Evolutionary conservation across 2,797 vertebrate genomes (phyloP), one percentile per base, ranked within the genome.

Genomic region (Gallinago nigripennis): DNA sequence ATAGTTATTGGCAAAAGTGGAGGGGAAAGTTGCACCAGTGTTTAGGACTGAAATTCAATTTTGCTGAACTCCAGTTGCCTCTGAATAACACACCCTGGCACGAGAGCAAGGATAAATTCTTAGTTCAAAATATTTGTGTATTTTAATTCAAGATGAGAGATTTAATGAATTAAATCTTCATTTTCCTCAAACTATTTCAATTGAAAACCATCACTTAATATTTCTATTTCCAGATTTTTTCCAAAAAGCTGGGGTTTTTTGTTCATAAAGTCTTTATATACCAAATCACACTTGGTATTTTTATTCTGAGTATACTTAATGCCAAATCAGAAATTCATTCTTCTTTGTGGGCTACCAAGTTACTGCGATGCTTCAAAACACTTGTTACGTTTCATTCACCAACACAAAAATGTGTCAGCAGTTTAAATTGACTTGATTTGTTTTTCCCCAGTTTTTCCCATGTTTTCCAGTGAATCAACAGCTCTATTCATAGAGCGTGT

Each of bases 391-490:
- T 43, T 86, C 70, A 33, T 64, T 94, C 50, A 64, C 27, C 45
- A 5, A 16, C 7, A 43, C 53, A 60, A 21, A 60, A 84, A 68
- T 2, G 30, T 84, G 65, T 51, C 78, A 82, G 85, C 78, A 20
- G 37, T 48, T 91, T 53, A 84, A 85, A 82, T 82, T 82, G 75
- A 16, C 63, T 92, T 82, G 85, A 65, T 89, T 94, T 82, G 50
- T 63, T 82, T 78, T 63, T 20, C 41, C 72, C 21, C 43, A 5
- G 8, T 58, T 95, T 82, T 82, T 73, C 70, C 53, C 35, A 21
- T 35, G 2, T 82, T 86, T 94, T 76, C 80, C 83, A 57, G 80
- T 43, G 64, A 92, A 88, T 92, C 91, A 90, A 82, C 86, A 76
- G 3, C 68, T 72, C 80, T 65, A 65, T 95, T 80, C 71, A 85